Evolutionary conservation across 2,888 invertebrate genomes (phyloP).

Genomic region (Conops quadrifasciatus): DNA sequence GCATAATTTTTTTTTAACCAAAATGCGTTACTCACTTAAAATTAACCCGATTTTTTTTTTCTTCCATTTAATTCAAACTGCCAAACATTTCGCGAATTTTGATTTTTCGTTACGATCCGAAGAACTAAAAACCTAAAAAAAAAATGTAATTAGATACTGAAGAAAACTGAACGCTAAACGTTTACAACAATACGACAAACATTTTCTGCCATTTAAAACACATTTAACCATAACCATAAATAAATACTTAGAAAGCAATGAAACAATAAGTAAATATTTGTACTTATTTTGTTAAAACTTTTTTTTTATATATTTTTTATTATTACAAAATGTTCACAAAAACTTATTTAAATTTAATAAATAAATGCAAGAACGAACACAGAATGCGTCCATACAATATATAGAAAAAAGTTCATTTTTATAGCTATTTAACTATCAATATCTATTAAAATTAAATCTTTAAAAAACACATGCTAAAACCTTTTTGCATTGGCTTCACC

Average conservation of each 20-base stretch:
- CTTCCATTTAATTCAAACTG: constrained; percentile 4
- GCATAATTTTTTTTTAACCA: neutral
- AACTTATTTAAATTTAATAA: constrained; percentile 44
- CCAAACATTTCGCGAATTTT: constrained; percentile 25
- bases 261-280: no score
- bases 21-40: no score
- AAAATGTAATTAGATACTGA: no score
- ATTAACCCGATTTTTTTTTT: neutral
- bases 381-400: constrained; percentile 19
- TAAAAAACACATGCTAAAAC: constrained; percentile 37
- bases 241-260: constrained; percentile 34
- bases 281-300: constrained; percentile 18
- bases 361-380: neutral
- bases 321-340: constrained; percentile 22
- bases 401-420: constrained; percentile 44
- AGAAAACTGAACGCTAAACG: neutral
- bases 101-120: neutral
- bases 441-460: neutral
- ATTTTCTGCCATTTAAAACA: constrained; percentile 30
- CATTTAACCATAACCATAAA: constrained; percentile 35
- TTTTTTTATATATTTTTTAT: constrained; percentile 22
- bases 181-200: neutral
- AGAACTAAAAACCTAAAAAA: constrained; percentile 9
- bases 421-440: constrained; percentile 34
- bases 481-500: constrained; percentile 62